Evolutionary conservation across 2,113 vertebrate species (phyloP), one percentile per base, ranked within the genome.

Genomic region (Lethenteron reissneri): DNA sequence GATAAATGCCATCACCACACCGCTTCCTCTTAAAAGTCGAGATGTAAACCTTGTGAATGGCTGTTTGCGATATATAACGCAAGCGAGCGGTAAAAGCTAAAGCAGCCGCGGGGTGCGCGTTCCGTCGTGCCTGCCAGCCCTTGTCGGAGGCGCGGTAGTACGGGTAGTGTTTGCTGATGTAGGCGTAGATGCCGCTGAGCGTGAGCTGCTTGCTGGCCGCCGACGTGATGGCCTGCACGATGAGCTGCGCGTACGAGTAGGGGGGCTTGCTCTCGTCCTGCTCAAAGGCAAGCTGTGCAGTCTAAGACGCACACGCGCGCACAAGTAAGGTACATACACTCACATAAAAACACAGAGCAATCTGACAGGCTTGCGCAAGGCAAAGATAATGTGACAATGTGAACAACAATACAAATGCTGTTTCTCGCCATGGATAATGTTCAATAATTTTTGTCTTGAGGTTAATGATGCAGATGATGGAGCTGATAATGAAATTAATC

Each of bases 81-180:
- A 6, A 41, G 41, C 41, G 41, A 41, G 41, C 41, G 6, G 41
- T 41, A 41, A 41, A 41, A 41, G 41, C 41, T 41, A 41, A 41
- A 41, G 41, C 41, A 41, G 41, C 41, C 41, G 41, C 41, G 41
- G 41, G 41, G 41, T 41, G 41, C 41, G 41, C 41, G 4, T 41
- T 41, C 41, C 41, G 41, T 41, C 12, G 80, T 78, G 95, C 92
- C 89, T 97, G 92, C 92, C 91, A 97, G 84, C 91, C 91, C 82
- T 96, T 97, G 81, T 97, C 92, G 57, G 88, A 90, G 21, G 89
- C 96, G 79, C 91, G 85, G 81, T 95, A 95, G 84, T 97, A 95
- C 0, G 90, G 92, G 12, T 96, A 92, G 75, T 92, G 94, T 82
- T 92, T 97, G 73, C 90, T 96, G 79, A 96, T 97, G 83, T 95